phyloP scores from a whole-genome alignment of 2,888 invertebrate species.

The Micoletzkya japonica region DNA sequence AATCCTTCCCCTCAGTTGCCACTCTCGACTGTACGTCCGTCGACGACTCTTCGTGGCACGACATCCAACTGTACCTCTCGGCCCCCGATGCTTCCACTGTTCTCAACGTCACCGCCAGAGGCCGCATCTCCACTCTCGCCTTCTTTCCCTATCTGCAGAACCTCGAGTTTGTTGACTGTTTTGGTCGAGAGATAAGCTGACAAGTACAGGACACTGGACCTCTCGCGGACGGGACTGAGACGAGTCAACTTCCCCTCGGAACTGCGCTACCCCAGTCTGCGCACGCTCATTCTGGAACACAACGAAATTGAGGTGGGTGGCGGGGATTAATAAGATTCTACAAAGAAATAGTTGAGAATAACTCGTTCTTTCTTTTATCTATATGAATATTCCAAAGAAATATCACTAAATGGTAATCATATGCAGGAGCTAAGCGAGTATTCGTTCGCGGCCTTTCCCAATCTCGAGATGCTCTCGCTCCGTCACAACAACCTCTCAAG shows the following conservation, averaged over 20 bases:
- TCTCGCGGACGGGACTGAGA: slow-evolving; percentile 17
- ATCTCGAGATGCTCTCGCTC: slow-evolving; percentile 6
- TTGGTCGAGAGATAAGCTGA: neutral
- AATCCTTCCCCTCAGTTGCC: neutral
- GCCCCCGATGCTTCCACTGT: slow-evolving; percentile 23
- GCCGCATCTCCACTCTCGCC: slow-evolving; percentile 5
- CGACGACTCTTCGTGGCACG: neutral
- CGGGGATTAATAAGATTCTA: no score
- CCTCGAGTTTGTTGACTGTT: slow-evolving; percentile 16
- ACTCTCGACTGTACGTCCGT: neutral
- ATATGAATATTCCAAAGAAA: no score
- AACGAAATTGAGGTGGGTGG: slow-evolving; percentile 16
- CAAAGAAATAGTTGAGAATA: neutral
- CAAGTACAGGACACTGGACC: neutral
- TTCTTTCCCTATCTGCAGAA: slow-evolving; percentile 25
- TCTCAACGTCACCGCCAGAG: slow-evolving; percentile 12
- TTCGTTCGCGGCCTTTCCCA: slow-evolving; percentile 23
- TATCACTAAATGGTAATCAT: no score
- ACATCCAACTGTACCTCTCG: slow-evolving; percentile 10
- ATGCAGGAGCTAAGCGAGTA: slow-evolving; percentile 22
- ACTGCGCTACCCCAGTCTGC: slow-evolving; percentile 21
- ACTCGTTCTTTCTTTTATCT: no score
- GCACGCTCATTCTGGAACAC: slow-evolving; percentile 9
- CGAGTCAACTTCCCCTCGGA: slow-evolving; percentile 25
- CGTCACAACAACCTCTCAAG: slow-evolving; percentile 18